Evolutionary conservation across 1,140 invertebrate species (phyloP).

Genomic region (Rhyacophila brunnea): DNA sequence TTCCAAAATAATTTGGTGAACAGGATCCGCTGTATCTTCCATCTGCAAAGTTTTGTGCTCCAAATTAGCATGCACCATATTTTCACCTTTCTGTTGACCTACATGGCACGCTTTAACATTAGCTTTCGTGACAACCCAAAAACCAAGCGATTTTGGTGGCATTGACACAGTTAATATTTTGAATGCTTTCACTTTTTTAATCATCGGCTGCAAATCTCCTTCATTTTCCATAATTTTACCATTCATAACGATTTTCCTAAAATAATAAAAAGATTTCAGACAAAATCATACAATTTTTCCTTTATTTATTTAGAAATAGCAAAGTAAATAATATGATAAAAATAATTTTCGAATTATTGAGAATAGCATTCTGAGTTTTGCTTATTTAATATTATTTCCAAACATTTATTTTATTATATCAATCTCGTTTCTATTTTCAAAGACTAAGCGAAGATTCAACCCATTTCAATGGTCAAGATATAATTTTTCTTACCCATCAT

Average conservation of each 20-base stretch:
- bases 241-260: conserved; percentile 56
- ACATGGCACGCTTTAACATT: conserved; percentile 49
- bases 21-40: conserved; percentile 4
- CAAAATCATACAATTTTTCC: too few relatives aligned
- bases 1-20: conserved; percentile 1
- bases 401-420: too few relatives aligned
- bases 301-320: too few relatives aligned
- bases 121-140: conserved; percentile 58
- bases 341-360: too few relatives aligned
- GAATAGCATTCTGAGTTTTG: too few relatives aligned
- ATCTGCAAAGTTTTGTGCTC: conserved; percentile 8
- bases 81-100: conserved; percentile 17
- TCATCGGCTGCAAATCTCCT: conserved; percentile 50
- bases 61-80: not conserved
- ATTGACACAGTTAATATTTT: conserved; percentile 51
- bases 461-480: too few relatives aligned
- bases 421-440: too few relatives aligned
- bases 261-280: conserved; percentile 39
- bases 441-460: too few relatives aligned
- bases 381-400: too few relatives aligned
- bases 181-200: conserved; percentile 45
- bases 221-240: conserved; percentile 50
- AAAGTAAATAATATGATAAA: too few relatives aligned
- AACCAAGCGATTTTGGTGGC: conserved; percentile 56
- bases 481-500: conserved; percentile 16